These are phyloP conservation scores for Malacosoma neustria DNA, from an alignment of 2,888 invertebrate genomes.

Conservation along the genomic window DNA sequence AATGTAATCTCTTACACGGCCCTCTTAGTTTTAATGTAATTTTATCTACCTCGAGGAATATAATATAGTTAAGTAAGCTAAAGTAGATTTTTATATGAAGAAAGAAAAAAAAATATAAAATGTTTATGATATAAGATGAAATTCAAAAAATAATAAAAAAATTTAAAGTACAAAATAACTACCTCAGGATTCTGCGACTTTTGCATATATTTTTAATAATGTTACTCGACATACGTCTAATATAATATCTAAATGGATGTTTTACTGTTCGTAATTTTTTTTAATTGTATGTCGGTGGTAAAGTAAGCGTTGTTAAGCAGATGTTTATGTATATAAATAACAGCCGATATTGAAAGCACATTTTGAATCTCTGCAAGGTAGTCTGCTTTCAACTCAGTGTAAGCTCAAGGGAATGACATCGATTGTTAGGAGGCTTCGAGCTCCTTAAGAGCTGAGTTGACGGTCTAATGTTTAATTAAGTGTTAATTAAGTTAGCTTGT, in stretches of 20 bases:
- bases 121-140: conserved; percentile 46
- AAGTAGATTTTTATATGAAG: conserved; percentile 72
- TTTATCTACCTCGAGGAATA: conserved; percentile 73
- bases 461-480: conserved; percentile 50
- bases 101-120: conserved; percentile 47
- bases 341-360: conserved; percentile 21
- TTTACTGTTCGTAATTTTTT: too few species aligned
- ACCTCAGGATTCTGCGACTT: conserved; percentile 70
- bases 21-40: conserved; percentile 48
- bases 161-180: conserved; percentile 71
- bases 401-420: conserved; percentile 39
- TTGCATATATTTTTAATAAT: conserved; percentile 27
- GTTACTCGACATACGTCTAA: conserved; percentile 29
- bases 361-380: conserved; percentile 71
- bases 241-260: conserved; percentile 22
- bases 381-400: conserved; percentile 50
- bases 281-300: not conserved
- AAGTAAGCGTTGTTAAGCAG: not conserved
- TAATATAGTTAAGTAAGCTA: conserved; percentile 58
- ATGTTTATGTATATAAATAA: conserved; percentile 17
- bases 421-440: conserved; percentile 15
- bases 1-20: conserved; percentile 41
- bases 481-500: conserved; percentile 64
- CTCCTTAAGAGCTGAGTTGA: conserved; percentile 38
- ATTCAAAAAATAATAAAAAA: conserved; percentile 18